Evolutionary conservation across 2,797 vertebrate genomes (phyloP).

Genomic region (Morus bassanus): DNA sequence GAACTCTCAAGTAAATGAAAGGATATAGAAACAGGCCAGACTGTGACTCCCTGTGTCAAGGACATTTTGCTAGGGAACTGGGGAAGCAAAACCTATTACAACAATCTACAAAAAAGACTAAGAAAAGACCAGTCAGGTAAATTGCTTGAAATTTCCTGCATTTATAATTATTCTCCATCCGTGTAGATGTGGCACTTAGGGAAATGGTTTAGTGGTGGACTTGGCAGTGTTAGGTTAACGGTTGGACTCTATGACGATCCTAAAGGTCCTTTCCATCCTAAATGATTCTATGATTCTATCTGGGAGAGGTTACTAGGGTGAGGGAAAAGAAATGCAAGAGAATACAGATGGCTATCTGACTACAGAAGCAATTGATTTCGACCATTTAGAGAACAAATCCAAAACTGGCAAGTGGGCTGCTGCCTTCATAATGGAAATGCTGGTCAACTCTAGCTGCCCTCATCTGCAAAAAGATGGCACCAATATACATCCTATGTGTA

Average conservation of each 20-base stretch:
- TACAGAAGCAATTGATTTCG: not conserved
- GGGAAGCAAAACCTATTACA: not conserved
- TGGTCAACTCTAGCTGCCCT: not conserved
- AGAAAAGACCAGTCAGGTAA: not conserved
- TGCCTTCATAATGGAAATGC: not conserved
- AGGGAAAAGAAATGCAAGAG: not conserved
- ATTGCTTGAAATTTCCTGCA: not conserved
- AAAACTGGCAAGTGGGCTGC: not conserved
- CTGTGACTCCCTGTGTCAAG: not conserved
- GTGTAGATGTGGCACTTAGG: not conserved
- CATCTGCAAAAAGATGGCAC: not conserved
- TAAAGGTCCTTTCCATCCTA: not conserved
- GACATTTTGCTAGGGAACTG: not conserved
- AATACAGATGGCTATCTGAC: not conserved
- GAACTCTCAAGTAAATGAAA: not conserved
- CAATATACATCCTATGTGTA: not conserved
- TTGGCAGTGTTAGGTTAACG: not conserved
- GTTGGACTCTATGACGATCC: not conserved
- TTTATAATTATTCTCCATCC: not conserved
- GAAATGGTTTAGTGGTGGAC: not conserved
- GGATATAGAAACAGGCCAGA: not conserved
- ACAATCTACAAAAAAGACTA: not conserved
- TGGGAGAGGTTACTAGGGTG: not conserved
- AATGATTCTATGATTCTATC: not conserved
- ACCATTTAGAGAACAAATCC: not conserved